A percentile compares a stretch with the other conserved stretches of the same genome.
phyloP scores from a whole-genome alignment of 2,888 invertebrate species.

The Lathronympha strigana region DNA sequence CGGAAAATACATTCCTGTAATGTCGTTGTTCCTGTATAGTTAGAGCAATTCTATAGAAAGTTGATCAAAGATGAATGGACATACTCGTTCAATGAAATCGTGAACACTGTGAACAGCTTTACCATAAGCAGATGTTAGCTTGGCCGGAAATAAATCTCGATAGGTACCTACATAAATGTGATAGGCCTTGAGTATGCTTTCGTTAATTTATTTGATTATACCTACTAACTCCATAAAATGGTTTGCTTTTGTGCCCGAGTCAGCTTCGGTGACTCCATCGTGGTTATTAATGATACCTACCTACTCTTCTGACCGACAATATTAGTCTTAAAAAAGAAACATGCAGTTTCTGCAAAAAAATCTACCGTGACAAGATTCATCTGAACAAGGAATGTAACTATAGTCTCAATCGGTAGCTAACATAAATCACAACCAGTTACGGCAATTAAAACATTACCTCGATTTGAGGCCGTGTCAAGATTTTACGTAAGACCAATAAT shows the following conservation, averaged over 20 bases:
- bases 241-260: no score
- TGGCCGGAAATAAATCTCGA: background rate
- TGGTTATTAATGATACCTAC: background rate
- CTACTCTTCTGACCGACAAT: no score
- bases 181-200: background rate
- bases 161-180: background rate
- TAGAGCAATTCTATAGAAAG: conserved; percentile 1
- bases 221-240: no score
- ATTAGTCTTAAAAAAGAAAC: no score
- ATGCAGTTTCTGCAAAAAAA: background rate
- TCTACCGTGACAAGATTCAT: conserved; percentile 15
- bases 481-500: conserved; percentile 32
- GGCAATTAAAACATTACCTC: conserved; percentile 10
- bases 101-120: background rate
- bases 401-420: conserved; percentile 3
- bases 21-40: conserved; percentile 3
- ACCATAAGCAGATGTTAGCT: background rate
- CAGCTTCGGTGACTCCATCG: no score
- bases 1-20: conserved; percentile 6
- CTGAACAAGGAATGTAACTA: conserved; percentile 21
- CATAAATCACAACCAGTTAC: conserved; percentile 19
- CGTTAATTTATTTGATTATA: background rate
- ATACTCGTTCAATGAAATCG: conserved; percentile 1
- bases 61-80: background rate
- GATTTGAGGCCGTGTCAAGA: conserved; percentile 2